Base-by-base conservation (phyloP, 23 tunicate genomes). In the Halocynthia roretzi region DNA sequence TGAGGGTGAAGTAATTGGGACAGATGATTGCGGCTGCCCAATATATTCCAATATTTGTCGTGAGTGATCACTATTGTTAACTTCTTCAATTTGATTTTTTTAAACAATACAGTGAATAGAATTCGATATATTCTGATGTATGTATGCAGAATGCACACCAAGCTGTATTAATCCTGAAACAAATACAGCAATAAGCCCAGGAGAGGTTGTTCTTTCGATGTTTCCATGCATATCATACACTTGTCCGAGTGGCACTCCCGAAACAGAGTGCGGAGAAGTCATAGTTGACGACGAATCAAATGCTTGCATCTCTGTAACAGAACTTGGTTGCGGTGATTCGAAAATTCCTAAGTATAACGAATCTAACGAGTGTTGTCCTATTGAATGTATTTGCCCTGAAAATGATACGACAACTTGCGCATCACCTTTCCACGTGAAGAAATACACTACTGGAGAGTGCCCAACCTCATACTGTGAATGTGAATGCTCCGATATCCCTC, bases 361-460 rank as follows among this genome's bases (percentile, higher is more conserved):
- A 56, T 48, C 67, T 6, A 81, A 67, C 2, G 69, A 56, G 10
- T 83, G 86, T 19, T 83, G 86, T 65, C 75, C 86, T 22, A 61
- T 10, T 6, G 72, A 67, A 54, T 83, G 86, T 64, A 75, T 65
- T 15, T 83, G 86, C 53, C 81, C 75, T 10, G 55, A 68, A 8
- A 15, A 14, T 12, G 56, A 64, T 20, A 52, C 14, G 18, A 58
- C 72, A 23, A 51, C 52, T 19, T 83, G 86, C 71, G 20, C 52
- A 10, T 14, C 56, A 14, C 31, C 14, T 0, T 83, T 65, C 54
- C 71, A 83, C 8, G 72, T 62, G 8, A 52, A 62, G 8, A 52
- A 75, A 65, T 52, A 75, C 58, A 75, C 81, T 7, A 67, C 67
- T 52, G 81, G 81, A 75, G 76, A 83, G 65, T 83, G 86, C 56